Conservation (phyloP, 2,797 vertebrate species). For the Scolopax bukidnonensis region DNA sequence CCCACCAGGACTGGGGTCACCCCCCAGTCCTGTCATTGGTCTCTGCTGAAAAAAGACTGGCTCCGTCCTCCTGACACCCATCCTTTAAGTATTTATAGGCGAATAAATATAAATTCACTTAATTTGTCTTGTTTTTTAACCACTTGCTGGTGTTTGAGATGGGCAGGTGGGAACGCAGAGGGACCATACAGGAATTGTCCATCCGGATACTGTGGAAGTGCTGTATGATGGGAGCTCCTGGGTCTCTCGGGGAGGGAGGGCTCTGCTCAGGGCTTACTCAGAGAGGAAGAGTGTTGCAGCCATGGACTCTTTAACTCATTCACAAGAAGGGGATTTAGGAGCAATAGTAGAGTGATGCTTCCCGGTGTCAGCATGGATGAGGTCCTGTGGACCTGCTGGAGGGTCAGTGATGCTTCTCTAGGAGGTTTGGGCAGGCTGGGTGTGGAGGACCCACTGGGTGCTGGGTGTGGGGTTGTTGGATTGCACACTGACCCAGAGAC, state of each 20-base stretch:
- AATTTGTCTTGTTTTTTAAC: not conserved
- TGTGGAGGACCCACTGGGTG: not conserved
- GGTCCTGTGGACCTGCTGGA: not conserved
- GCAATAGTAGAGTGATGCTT: fast-evolving
- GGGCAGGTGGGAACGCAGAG: not conserved
- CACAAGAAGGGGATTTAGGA: not conserved
- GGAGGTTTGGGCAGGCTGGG: not conserved
- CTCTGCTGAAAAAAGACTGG: no score
- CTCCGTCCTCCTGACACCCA: no score
- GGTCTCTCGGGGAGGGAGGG: not conserved
- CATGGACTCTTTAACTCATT: not conserved
- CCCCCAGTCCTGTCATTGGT: no score
- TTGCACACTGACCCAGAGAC: not conserved
- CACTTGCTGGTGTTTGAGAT: not conserved
- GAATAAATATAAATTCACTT: not conserved
- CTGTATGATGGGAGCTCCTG: fast-evolving
- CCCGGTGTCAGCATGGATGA: not conserved
- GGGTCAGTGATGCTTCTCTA: not conserved
- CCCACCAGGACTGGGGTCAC: no score
- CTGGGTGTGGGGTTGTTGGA: no score
- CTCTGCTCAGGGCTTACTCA: fast-evolving
- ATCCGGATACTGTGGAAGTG: not conserved
- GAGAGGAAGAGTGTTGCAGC: not conserved
- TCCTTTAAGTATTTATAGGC: no score
- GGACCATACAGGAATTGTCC: not conserved